Conservation (phyloP, 2,888 invertebrate genomes). For the Agrotis puta region DNA sequence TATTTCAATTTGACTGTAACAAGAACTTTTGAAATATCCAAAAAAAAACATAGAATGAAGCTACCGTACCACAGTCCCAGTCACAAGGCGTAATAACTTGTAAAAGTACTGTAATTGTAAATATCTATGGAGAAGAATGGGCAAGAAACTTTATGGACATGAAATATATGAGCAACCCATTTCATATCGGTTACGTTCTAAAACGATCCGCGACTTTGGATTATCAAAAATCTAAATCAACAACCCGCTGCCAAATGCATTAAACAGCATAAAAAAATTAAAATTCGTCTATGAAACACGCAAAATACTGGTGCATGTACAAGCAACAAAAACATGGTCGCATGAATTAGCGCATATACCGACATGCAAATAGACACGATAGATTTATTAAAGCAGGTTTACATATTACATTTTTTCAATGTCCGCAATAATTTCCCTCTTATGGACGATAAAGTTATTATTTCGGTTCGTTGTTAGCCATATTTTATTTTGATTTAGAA, state of each 20-base stretch:
- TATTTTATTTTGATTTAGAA: constrained; percentile 37
- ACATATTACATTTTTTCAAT: constrained; percentile 45
- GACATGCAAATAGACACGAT: constrained; percentile 59
- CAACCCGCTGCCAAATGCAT: background rate
- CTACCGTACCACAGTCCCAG: too few species aligned
- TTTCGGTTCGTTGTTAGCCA: constrained; percentile 11
- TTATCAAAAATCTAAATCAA: background rate
- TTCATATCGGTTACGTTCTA: background rate
- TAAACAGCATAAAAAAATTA: background rate
- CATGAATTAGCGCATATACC: constrained; percentile 57
- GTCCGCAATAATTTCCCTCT: constrained; percentile 39
- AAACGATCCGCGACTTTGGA: background rate
- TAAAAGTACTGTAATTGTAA: too few species aligned
- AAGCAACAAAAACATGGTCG: constrained; percentile 44
- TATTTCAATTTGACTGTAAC: too few species aligned
- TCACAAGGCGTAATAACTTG: too few species aligned
- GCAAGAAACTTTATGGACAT: too few species aligned
- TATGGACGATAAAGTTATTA: constrained; percentile 51
- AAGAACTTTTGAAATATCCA: too few species aligned
- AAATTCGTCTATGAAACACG: constrained; percentile 17
- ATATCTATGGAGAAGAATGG: too few species aligned
- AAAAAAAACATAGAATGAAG: too few species aligned
- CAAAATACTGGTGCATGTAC: constrained; percentile 47
- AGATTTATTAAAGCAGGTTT: constrained; percentile 59
- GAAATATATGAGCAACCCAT: background rate